These are phyloP conservation scores for Caenorhabditis inopinata DNA, from an alignment of 1,140 invertebrate species.

Conservation along the genomic window DNA sequence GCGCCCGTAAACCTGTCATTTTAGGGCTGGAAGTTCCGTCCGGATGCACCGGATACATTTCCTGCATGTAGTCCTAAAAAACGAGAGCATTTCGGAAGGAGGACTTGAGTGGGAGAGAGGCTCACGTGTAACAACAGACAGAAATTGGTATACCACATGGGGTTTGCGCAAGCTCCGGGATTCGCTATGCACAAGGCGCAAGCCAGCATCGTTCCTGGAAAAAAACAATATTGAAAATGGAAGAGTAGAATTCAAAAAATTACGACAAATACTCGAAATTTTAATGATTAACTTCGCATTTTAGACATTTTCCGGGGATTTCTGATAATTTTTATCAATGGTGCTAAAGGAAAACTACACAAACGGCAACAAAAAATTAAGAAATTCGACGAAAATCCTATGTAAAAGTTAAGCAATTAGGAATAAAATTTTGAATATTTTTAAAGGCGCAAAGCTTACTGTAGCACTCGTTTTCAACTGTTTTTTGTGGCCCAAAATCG, in stretches of 20 bases:
- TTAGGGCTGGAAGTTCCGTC: conserved; percentile 56
- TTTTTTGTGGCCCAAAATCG: too few relatives aligned
- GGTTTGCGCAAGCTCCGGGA: conserved; percentile 63
- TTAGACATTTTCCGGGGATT: too few relatives aligned
- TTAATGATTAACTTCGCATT: too few relatives aligned
- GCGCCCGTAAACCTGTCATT: conserved; percentile 63
- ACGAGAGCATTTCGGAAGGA: not conserved
- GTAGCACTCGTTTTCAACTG: too few relatives aligned
- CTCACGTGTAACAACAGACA: conserved; percentile 62
- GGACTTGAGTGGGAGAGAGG: not conserved
- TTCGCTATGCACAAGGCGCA: conserved; percentile 66
- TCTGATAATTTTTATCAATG: too few relatives aligned
- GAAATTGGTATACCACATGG: conserved; percentile 63
- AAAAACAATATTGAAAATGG: not conserved
- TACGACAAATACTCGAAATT: too few relatives aligned
- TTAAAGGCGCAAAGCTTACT: too few relatives aligned
- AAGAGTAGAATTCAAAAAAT: not conserved
- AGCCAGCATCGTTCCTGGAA: conserved; percentile 63
- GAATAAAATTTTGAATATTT: too few relatives aligned
- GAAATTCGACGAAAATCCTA: too few relatives aligned
- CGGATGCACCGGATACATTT: conserved; percentile 62
- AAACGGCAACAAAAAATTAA: too few relatives aligned
- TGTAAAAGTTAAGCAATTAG: too few relatives aligned
- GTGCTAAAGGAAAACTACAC: too few relatives aligned
- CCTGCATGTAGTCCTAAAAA: conserved; percentile 44